phyloP scores from a whole-genome alignment of 2,113 vertebrate species.

The Catharus minimus region DNA sequence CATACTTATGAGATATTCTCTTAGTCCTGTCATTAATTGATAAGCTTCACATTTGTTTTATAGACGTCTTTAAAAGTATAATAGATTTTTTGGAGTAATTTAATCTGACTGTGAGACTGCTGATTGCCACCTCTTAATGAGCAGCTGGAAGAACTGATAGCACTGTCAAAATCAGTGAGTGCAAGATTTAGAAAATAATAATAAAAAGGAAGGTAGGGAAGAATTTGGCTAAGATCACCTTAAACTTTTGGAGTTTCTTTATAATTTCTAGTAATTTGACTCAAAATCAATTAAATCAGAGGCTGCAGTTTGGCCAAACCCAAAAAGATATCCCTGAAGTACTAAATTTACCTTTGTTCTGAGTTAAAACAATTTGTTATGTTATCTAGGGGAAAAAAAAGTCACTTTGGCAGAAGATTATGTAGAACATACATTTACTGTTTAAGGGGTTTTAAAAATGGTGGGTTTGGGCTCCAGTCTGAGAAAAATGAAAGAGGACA shows the following conservation, averaged over 20 bases:
- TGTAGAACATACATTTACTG: neutral
- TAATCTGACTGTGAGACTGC: rapidly evolving
- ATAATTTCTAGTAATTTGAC: neutral
- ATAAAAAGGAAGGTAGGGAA: neutral
- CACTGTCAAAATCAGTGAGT: neutral
- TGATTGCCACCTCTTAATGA: neutral
- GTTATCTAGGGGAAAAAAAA: neutral
- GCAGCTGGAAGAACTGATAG: neutral
- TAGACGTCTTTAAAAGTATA: neutral
- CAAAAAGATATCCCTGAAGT: neutral
- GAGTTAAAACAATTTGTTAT: neutral
- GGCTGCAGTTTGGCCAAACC: neutral
- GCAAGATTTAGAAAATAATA: neutral
- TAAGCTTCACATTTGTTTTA: neutral
- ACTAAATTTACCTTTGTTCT: neutral
- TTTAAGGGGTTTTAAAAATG: neutral
- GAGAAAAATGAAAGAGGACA: neutral
- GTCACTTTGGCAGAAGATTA: neutral
- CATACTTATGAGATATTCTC: neutral
- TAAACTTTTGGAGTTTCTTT: neutral
- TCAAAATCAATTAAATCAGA: neutral
- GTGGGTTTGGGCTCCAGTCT: neutral
- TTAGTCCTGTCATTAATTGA: neutral
- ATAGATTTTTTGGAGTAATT: neutral
- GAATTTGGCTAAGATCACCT: neutral